Base-by-base conservation (phyloP, 1,140 invertebrate species). In the Sitodiplosis mosellana region DNA sequence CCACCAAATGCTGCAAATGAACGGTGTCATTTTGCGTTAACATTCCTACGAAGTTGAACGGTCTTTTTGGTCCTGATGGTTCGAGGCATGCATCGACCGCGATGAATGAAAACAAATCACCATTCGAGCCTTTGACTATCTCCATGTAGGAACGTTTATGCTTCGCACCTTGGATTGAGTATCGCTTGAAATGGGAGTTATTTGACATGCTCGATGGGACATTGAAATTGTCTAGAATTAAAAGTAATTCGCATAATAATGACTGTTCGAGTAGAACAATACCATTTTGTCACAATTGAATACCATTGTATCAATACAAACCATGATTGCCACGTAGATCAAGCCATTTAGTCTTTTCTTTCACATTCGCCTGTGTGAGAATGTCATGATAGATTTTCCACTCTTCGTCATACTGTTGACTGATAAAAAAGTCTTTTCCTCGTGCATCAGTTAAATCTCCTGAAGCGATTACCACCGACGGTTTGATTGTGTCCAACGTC, bases 291-390 rank as follows among this genome's bases (percentile, higher is more conserved):
- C 15, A n/a, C n/a, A n/a, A n/a, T n/a, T n/a, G n/a, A n/a, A n/a
- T n/a, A n/a, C n/a, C n/a, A n/a, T n/a, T n/a, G n/a, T n/a, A n/a
- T 14, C 6, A 7, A 15, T 15, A 15, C 45, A 6, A 5, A 47
- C 88, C 90, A 78, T 95, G 91, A 74, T 95, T 95, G 63, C 91
- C 91, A 66, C 89, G 72, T 49, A 92, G 82, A 68, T 94, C 91
- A 41, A 94, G 67, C 88, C 89, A 94, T 10, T 74, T 67, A 4
- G 84, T 87, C 60, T 75, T 77, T 43, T 78, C 68, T 33, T 64
- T 66, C 18, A 87, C 71, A 52, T 77, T 72, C 50, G 75, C 77
- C 51, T 81, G 72, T 36, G 76, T 69, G 21, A 93, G 67, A 51
- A 83, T 70, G 55, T 79, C 70, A 51, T 75, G 68, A 63, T 95